Evolutionary conservation across 2,888 invertebrate species (phyloP).

Genomic region (Lepidonotus clava): DNA sequence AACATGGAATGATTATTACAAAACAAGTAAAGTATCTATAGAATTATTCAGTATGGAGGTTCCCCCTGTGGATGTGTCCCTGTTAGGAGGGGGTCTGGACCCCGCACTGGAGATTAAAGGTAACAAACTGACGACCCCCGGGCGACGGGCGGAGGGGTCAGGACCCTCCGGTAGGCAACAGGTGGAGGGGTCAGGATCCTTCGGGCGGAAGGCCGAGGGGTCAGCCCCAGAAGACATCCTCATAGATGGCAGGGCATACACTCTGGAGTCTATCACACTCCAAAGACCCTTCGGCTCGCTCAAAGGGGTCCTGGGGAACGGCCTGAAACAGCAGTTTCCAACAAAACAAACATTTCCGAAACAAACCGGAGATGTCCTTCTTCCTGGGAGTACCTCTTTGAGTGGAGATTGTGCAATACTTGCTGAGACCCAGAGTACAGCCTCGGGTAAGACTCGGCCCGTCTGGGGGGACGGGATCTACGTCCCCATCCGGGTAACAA

Average conservation of each 20-base stretch:
- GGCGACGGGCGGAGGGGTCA: background rate
- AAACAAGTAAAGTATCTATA: too few relatives aligned
- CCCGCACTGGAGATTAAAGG: background rate
- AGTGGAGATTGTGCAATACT: constrained; percentile 12
- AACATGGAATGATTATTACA: too few relatives aligned
- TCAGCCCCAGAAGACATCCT: background rate
- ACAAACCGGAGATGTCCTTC: background rate
- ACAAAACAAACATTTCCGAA: too few relatives aligned
- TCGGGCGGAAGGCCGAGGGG: background rate
- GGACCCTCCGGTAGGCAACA: background rate
- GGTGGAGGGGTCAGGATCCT: background rate
- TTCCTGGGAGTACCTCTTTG: background rate
- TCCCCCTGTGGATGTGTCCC: background rate
- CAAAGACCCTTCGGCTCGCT: background rate
- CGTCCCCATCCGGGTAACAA: background rate
- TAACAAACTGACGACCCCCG: background rate
- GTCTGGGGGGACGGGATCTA: constrained; percentile 29
- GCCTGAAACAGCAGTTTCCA: background rate
- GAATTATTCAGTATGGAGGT: too few relatives aligned
- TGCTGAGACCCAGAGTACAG: background rate
- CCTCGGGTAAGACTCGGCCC: background rate
- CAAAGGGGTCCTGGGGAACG: background rate
- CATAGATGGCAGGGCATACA: background rate
- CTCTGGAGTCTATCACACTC: background rate
- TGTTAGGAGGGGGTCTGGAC: background rate